Evolutionary conservation across 2,113 vertebrate genomes (phyloP).

Genomic region (Erpornis zantholeuca): DNA sequence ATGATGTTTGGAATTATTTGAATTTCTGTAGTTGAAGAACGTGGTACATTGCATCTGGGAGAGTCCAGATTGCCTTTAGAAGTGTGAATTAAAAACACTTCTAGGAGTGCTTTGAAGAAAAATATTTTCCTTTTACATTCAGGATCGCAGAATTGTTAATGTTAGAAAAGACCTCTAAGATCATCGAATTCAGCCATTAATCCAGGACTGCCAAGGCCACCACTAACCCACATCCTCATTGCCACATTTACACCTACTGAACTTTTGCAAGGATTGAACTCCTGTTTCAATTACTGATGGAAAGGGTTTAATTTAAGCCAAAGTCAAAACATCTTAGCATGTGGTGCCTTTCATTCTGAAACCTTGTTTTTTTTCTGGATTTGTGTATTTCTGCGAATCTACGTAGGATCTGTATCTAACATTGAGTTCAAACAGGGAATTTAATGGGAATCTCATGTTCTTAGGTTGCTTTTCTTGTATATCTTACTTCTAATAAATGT

Average conservation of each 20-base stretch:
- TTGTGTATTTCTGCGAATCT: background rate
- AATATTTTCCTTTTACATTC: background rate
- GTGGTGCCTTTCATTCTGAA: background rate
- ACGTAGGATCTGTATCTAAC: background rate
- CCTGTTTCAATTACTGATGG: rapidly evolving
- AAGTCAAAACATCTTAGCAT: background rate
- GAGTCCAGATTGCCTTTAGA: background rate
- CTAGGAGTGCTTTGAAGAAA: background rate
- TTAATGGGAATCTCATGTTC: rapidly evolving
- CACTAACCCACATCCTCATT: background rate
- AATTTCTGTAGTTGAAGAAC: background rate
- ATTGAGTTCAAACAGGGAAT: background rate
- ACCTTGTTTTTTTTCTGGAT: background rate
- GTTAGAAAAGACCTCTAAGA: background rate
- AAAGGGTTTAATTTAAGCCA: background rate
- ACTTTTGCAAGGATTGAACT: background rate
- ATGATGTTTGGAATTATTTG: background rate
- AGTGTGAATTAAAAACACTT: background rate
- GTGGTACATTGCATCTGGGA: background rate
- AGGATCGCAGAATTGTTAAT: background rate
- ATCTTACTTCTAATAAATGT: background rate
- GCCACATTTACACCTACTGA: background rate
- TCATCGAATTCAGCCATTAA: background rate
- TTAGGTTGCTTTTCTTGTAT: background rate
- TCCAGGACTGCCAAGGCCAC: background rate